Evolutionary conservation across 2,888 invertebrate species (phyloP).

Genomic region (Tineola bisselliella): DNA sequence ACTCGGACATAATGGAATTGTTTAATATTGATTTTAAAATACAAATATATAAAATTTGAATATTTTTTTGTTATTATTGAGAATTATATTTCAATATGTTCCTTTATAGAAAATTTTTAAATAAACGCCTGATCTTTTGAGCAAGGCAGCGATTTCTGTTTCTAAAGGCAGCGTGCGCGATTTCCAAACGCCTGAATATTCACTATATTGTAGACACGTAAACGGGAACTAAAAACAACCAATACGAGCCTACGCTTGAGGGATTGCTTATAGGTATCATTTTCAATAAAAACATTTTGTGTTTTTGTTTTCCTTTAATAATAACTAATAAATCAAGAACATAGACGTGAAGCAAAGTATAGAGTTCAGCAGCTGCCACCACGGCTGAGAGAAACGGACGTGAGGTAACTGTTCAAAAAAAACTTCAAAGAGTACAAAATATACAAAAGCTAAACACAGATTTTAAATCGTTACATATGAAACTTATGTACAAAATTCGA

Average conservation of each 20-base stretch:
- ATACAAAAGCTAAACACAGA: neutral
- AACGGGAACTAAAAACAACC: too few relatives aligned
- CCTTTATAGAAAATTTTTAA: neutral
- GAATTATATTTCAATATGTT: neutral
- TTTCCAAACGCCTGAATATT: too few relatives aligned
- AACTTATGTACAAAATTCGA: neutral
- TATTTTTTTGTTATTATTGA: neutral
- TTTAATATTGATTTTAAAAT: constrained; percentile 36
- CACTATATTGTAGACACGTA: too few relatives aligned
- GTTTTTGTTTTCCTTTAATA: constrained; percentile 13
- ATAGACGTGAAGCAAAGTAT: neutral
- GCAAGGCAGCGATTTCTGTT: neutral
- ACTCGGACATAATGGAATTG: constrained; percentile 34
- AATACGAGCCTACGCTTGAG: too few relatives aligned
- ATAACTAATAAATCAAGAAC: too few relatives aligned
- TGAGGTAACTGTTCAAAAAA: neutral
- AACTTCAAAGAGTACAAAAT: neutral
- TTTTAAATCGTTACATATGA: neutral
- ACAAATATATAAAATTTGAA: constrained; percentile 38
- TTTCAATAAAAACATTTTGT: constrained; percentile 5
- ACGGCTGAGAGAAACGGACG: neutral
- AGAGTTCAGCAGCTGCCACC: neutral
- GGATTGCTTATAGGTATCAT: constrained; percentile 12
- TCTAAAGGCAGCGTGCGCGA: too few relatives aligned
- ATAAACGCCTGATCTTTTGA: constrained; percentile 3